phyloP scores from a whole-genome alignment of 2,888 invertebrate species.

The Digitonthophagus gazella region DNA sequence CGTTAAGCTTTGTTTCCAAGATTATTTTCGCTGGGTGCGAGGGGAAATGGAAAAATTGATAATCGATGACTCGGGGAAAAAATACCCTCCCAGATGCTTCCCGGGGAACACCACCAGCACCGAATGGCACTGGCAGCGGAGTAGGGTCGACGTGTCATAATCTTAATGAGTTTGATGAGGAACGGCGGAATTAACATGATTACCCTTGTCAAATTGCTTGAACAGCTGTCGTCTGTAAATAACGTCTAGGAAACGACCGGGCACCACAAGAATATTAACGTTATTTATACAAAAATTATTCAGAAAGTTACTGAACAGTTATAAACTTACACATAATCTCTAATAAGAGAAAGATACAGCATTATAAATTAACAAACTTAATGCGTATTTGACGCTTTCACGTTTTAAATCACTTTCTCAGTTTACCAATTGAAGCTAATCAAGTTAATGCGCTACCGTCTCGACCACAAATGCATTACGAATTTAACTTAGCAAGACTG shows the following conservation, averaged over 20 bases:
- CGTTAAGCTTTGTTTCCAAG: not conserved
- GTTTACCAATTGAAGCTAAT: not conserved
- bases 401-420: not conserved
- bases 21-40: not conserved
- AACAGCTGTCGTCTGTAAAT: constrained; percentile 30
- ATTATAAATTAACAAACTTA: not conserved
- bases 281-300: not conserved
- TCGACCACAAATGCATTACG: not conserved
- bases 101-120: not conserved
- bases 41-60: not conserved
- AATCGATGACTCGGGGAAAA: not conserved
- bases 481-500: not conserved
- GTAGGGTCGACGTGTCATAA: constrained; percentile 28
- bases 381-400: not conserved
- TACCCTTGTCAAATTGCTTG: constrained; percentile 30
- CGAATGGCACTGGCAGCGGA: not conserved
- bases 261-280: not conserved
- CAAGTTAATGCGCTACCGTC: not conserved
- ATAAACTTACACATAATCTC: not conserved
- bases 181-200: constrained; percentile 33
- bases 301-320: not conserved
- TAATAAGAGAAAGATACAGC: no score
- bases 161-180: constrained; percentile 29
- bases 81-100: not conserved
- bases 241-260: not conserved